These are phyloP conservation scores for Gymnothorax reevesii DNA, from an alignment of 2,797 vertebrate species.

Conservation along the genomic window DNA sequence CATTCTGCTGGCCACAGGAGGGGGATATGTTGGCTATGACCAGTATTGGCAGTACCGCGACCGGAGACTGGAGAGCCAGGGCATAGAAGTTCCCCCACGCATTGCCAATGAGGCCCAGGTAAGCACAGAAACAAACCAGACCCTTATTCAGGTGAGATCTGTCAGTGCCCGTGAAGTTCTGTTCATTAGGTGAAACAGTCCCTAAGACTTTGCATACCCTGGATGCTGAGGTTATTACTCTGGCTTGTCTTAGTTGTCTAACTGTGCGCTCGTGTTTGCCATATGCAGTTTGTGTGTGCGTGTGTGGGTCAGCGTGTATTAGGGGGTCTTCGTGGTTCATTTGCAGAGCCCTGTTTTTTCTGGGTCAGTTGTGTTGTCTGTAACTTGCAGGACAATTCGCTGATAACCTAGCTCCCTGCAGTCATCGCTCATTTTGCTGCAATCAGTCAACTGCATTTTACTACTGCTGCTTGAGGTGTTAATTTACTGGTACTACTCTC, in stretches of 20 bases:
- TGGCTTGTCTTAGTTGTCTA: constrained; percentile 9
- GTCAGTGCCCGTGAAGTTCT: background rate
- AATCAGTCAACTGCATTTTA: background rate
- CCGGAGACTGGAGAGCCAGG: constrained; percentile 63
- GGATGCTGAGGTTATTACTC: constrained; percentile 31
- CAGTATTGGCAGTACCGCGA: constrained; percentile 78
- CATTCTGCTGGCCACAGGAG: constrained; percentile 78
- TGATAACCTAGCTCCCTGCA: background rate
- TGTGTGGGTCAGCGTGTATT: constrained; percentile 3
- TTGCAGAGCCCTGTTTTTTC: background rate
- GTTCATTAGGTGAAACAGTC: background rate
- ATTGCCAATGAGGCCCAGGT: constrained; percentile 82
- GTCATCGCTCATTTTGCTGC: background rate
- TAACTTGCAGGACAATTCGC: background rate
- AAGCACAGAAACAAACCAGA: constrained; percentile 46
- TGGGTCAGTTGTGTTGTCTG: background rate
- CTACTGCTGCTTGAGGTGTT: background rate
- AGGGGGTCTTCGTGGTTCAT: background rate
- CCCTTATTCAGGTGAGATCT: constrained; percentile 30
- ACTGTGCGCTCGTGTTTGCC: background rate
- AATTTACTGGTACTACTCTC: background rate
- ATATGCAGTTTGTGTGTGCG: background rate
- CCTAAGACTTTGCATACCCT: constrained; percentile 18
- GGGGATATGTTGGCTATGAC: constrained; percentile 84
- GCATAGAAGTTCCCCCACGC: constrained; percentile 71